Evolutionary conservation across 2,113 vertebrate species (phyloP).

Genomic region (Rhea pennata): DNA sequence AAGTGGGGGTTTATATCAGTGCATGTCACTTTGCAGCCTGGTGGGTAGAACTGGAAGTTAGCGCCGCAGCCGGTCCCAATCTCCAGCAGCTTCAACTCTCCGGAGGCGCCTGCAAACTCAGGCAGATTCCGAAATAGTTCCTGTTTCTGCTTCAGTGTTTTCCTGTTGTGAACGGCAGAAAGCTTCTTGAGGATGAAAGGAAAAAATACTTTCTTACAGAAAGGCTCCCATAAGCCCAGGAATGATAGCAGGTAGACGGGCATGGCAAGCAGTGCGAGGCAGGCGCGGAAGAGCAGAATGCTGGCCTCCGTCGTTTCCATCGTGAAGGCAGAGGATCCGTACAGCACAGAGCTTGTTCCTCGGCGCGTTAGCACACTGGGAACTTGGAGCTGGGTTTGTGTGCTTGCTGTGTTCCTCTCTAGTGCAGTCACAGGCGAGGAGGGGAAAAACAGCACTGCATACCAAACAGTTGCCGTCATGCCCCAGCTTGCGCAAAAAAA

Average conservation of each 20-base stretch:
- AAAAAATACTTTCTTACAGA: slow-evolving; percentile 78
- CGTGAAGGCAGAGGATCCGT: accelerated
- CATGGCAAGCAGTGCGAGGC: slow-evolving; percentile 48
- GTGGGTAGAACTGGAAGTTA: slow-evolving; percentile 86
- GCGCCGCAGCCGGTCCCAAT: slow-evolving; percentile 82
- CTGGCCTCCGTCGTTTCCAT: neutral
- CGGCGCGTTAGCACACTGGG: accelerated
- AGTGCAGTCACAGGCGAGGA: neutral
- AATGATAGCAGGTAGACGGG: slow-evolving; percentile 80
- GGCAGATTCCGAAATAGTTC: slow-evolving; percentile 80
- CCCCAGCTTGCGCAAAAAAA: neutral
- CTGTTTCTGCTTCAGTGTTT: slow-evolving; percentile 75
- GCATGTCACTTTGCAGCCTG: slow-evolving; percentile 81
- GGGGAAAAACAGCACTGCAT: neutral
- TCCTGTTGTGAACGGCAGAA: neutral
- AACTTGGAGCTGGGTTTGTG: accelerated
- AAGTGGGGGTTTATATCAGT: slow-evolving; percentile 84
- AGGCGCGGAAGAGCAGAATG: slow-evolving; percentile 25
- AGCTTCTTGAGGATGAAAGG: slow-evolving; percentile 64
- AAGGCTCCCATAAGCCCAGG: slow-evolving; percentile 75
- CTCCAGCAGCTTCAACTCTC: slow-evolving; percentile 82
- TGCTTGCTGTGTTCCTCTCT: accelerated
- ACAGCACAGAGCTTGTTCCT: neutral
- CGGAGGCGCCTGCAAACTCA: slow-evolving; percentile 49
- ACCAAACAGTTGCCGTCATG: accelerated